A percentile compares a stretch with the other conserved stretches of the same genome.
These are phyloP conservation scores for Limnephilus rhombicus DNA, from an alignment of 2,888 invertebrate species.

Conservation along the genomic window DNA sequence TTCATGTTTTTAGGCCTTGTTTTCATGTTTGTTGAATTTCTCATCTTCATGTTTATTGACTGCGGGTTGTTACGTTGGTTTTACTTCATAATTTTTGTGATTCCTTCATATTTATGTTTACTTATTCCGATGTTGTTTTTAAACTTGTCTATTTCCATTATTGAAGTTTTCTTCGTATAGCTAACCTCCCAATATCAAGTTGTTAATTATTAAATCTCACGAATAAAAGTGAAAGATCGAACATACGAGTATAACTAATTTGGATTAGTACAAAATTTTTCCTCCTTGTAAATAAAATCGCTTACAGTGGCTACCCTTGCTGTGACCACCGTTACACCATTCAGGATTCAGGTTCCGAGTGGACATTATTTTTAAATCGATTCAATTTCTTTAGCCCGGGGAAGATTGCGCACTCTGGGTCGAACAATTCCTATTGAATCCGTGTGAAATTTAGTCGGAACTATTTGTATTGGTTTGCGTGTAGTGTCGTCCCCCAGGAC, in stretches of 20 bases:
- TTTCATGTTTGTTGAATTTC: too few species aligned
- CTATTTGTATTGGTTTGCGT: conserved; percentile 23
- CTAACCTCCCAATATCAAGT: too few species aligned
- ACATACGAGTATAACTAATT: neutral
- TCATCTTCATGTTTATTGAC: too few species aligned
- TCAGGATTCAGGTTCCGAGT: neutral
- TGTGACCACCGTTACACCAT: neutral
- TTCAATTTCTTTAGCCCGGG: neutral
- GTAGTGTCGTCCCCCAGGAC: neutral
- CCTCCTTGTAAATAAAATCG: neutral
- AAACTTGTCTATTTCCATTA: too few species aligned
- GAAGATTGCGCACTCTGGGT: neutral
- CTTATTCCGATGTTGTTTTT: too few species aligned
- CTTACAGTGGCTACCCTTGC: neutral
- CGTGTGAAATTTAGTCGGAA: conserved; percentile 20
- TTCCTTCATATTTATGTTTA: too few species aligned
- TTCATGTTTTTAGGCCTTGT: too few species aligned
- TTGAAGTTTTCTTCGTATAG: too few species aligned
- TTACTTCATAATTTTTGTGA: too few species aligned
- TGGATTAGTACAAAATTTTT: neutral
- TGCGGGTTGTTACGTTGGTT: too few species aligned
- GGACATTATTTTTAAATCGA: neutral
- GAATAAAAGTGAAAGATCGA: too few species aligned
- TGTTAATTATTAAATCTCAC: too few species aligned
- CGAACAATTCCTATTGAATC: conserved; percentile 8